phyloP scores from a whole-genome alignment of 2,888 invertebrate species.

The Noctua janthe region DNA sequence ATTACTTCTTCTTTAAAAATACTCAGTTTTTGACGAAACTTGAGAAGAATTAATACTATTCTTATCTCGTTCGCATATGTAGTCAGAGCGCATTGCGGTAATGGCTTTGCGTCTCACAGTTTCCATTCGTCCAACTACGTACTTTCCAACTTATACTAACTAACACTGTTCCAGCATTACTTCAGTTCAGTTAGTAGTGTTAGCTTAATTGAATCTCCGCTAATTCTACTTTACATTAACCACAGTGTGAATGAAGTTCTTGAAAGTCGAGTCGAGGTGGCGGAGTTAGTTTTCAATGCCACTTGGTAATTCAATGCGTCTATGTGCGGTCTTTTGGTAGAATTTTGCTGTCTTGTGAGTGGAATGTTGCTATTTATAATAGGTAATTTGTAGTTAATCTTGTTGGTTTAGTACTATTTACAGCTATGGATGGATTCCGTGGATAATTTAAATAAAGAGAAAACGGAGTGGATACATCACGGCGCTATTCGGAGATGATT shows the following conservation, averaged over 20 bases:
- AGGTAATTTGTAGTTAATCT: not conserved
- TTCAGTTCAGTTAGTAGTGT: slow-evolving; percentile 9
- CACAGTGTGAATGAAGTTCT: slow-evolving; percentile 30
- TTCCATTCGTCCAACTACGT: slow-evolving; percentile 12
- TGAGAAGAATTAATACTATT: not conserved
- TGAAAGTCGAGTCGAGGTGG: slow-evolving; percentile 26
- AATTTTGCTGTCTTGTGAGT: not conserved
- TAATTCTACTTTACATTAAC: slow-evolving; percentile 47
- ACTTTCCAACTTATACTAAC: slow-evolving; percentile 10
- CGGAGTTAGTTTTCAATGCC: slow-evolving; percentile 40
- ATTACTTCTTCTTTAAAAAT: no score
- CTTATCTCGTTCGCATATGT: not conserved
- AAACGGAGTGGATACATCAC: not conserved
- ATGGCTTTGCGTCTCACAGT: not conserved
- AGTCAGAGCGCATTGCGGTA: slow-evolving; percentile 5
- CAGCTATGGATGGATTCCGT: not conserved
- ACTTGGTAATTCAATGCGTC: slow-evolving; percentile 18
- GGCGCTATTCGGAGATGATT: no score
- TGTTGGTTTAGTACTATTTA: not conserved
- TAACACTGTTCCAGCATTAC: slow-evolving; percentile 1
- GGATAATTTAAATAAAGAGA: not conserved
- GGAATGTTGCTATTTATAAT: not conserved
- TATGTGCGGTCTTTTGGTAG: not conserved
- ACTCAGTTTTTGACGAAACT: no score
- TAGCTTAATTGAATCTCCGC: slow-evolving; percentile 46